phyloP scores from a whole-genome alignment of 2,113 vertebrate genomes.

The Nymphicus hollandicus region DNA sequence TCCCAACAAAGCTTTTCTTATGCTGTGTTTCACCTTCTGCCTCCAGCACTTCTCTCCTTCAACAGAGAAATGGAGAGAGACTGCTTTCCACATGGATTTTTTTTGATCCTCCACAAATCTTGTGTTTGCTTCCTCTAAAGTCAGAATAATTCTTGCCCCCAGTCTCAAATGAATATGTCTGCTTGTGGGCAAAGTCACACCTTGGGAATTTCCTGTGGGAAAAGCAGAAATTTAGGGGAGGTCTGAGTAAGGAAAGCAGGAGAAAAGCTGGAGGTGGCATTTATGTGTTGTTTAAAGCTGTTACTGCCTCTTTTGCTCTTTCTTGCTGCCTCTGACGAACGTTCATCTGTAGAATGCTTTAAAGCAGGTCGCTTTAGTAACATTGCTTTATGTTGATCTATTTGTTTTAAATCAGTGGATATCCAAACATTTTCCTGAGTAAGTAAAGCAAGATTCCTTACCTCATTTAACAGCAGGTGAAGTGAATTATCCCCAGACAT shows the following conservation, averaged over 20 bases:
- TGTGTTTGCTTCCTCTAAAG: background rate
- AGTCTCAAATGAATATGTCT: background rate
- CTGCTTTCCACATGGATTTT: fast-evolving
- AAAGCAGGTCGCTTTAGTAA: background rate
- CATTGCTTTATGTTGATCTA: background rate
- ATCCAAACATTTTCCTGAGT: background rate
- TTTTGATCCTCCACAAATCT: background rate
- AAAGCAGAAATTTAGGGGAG: background rate
- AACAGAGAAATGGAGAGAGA: background rate
- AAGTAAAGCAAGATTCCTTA: background rate
- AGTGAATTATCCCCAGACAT: background rate
- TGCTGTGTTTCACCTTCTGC: background rate
- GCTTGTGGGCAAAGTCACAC: background rate
- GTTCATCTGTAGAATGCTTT: background rate
- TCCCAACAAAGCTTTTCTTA: background rate
- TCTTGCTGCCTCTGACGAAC: background rate
- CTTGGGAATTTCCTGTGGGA: background rate
- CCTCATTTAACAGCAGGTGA: background rate
- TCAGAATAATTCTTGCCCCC: background rate
- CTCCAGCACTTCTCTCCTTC: background rate
- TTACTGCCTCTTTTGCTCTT: background rate
- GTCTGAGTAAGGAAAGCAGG: background rate
- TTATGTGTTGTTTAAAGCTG: background rate
- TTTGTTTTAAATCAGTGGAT: background rate
- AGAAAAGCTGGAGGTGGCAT: background rate